Conservation (phyloP, 2,113 vertebrate genomes). For the Raphicerus campestris region DNA sequence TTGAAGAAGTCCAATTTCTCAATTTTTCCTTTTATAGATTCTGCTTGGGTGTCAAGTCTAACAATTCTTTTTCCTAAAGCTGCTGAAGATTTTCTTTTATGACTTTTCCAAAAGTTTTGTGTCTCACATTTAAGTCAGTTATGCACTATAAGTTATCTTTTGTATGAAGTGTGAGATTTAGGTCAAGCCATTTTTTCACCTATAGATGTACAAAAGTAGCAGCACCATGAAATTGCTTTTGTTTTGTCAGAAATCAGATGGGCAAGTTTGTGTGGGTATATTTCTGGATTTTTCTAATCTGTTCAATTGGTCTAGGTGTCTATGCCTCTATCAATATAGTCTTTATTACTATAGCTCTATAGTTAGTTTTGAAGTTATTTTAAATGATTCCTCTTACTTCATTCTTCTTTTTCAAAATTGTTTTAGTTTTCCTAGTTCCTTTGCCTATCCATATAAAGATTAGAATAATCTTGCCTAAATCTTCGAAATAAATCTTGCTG, state of each 20-base stretch:
- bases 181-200: neutral
- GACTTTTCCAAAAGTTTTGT: neutral
- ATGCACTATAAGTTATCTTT: neutral
- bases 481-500: neutral
- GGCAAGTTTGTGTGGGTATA: neutral
- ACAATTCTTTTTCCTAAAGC: neutral
- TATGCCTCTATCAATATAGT: neutral
- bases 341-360: neutral
- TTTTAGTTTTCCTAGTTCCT: neutral
- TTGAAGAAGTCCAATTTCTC: neutral
- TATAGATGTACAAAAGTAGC: neutral
- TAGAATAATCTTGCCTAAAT: neutral
- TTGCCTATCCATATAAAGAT: neutral
- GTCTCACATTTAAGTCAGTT: neutral
- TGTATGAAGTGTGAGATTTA: neutral
- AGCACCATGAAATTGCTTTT: neutral
- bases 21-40: neutral
- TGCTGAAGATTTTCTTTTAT: neutral
- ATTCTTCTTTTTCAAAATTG: neutral
- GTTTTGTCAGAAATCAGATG: neutral
- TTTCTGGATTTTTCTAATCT: neutral
- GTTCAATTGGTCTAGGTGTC: neutral
- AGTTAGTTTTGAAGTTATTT: neutral
- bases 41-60: neutral
- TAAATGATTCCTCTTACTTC: neutral